These are phyloP conservation scores for Vidua macroura DNA, from an alignment of 2,113 vertebrate species.

Conservation along the genomic window DNA sequence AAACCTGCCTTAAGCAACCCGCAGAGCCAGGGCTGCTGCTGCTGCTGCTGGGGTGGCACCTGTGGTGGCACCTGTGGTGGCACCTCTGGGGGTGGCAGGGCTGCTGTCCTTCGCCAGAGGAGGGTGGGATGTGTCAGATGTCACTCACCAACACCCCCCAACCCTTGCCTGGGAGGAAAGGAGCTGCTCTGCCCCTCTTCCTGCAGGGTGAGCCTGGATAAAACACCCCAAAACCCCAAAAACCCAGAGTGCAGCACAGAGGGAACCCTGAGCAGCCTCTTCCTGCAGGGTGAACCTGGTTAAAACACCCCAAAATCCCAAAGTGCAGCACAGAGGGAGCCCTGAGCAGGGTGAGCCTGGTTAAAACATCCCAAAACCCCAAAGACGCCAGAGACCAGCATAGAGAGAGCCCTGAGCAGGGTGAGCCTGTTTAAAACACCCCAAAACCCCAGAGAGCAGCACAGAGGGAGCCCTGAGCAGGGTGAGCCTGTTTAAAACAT, in stretches of 20 bases:
- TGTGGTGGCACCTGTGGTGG: neutral
- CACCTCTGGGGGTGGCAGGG: neutral
- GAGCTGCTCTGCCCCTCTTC: neutral
- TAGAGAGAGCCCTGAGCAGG: neutral
- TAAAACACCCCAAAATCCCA: rapidly evolving
- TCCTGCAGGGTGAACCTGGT: neutral
- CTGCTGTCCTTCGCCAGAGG: neutral
- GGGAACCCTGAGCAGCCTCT: too few species aligned
- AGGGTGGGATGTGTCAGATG: neutral
- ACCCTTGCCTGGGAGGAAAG: neutral
- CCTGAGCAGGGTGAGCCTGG: too few species aligned
- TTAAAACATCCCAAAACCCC: too few species aligned
- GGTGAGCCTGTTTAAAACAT: neutral
- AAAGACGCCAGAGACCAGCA: too few species aligned
- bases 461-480: too few species aligned
- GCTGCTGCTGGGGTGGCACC: neutral
- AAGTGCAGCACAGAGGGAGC: too few species aligned
- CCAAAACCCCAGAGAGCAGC: too few species aligned
- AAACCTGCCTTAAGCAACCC: conserved; percentile 29
- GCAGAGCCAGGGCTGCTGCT: neutral
- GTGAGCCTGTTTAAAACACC: too few species aligned
- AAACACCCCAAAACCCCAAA: too few species aligned
- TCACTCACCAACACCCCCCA: neutral
- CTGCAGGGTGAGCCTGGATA: neutral
- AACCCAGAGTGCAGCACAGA: too few species aligned